Evolutionary conservation across 2,113 vertebrate species (phyloP), one percentile per base, ranked within the genome.

Genomic region (Cyanocitta stelleri): DNA sequence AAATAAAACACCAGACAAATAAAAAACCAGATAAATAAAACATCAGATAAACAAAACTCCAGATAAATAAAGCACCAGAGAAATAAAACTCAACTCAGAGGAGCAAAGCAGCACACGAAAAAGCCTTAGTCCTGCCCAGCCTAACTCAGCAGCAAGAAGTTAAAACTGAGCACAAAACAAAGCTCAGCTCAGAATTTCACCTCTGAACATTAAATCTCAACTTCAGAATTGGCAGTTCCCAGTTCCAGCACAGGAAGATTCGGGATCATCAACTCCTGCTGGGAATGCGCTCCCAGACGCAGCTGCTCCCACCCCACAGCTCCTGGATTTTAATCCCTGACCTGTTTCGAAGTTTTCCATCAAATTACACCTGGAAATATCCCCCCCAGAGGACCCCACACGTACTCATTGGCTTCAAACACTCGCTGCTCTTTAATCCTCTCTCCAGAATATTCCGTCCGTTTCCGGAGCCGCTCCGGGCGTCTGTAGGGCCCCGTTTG

Each of bases 391-490:
- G 27, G 6, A 20, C 0, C 44, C 39, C 76, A 22, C 52, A 98
- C 98, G 1, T 97, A 99, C 99, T 99, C 99, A 3, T 99, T 99
- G 67, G 99, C 98, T 82, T 99, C 98, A 35, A 99, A 99, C 72
- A 99, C 97, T 82, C 98, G 98, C 84, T 97, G 96, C 49, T 98
- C 98, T 23, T 98, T 98, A 4, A 87, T 93, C 48, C 97, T 98
- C 46, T 99, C 99, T 8, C 98, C 98, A 0, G 98, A 98, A 89
- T 98, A 99, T 84, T 99, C 99, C 0, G 97, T 99, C 85, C 99
- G 98, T 83, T 99, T 99, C 30, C 99, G 93, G 44, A 99, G 98
- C 41, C 97, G 96, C 75, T 98, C 92, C 0, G 99, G 99, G 11
- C 99, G 97, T 43, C 98, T 98, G 97, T 99, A 99, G 32, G 99